These are phyloP conservation scores for Dryococelus australis DNA, from an alignment of 2,888 invertebrate species.

Conservation along the genomic window DNA sequence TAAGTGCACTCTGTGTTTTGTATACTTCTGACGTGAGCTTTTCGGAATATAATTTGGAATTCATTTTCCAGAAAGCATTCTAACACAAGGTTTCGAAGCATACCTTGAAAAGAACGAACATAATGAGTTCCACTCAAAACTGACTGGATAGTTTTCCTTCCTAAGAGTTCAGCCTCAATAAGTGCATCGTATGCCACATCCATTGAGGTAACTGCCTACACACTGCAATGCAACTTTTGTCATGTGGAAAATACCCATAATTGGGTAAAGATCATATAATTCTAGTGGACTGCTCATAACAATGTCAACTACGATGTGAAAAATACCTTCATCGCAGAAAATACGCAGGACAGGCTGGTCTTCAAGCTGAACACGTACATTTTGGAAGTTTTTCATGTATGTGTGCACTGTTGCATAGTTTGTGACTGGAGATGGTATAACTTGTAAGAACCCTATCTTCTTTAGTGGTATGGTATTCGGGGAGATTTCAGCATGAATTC, in stretches of 20 bases:
- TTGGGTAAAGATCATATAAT: not conserved
- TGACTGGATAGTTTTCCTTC: not conserved
- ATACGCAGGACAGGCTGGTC: not conserved
- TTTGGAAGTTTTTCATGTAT: not conserved
- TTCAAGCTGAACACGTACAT: not conserved
- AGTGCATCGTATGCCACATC: conserved; percentile 19
- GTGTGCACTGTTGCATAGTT: conserved; percentile 18
- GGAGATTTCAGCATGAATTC: not conserved
- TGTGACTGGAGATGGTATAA: not conserved
- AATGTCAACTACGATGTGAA: not conserved
- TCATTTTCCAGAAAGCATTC: conserved; percentile 9
- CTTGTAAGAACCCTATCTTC: not conserved
- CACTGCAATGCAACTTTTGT: not conserved
- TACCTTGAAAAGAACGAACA: conserved; percentile 17
- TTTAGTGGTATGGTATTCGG: not conserved
- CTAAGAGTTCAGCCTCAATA: conserved; percentile 7
- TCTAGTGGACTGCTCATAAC: not conserved
- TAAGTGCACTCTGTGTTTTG: not conserved
- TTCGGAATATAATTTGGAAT: not conserved
- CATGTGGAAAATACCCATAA: not conserved
- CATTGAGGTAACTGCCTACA: not conserved
- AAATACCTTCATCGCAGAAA: not conserved
- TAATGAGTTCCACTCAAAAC: conserved; percentile 21
- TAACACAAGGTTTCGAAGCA: not conserved
- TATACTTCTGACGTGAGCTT: not conserved